Evolutionary conservation across 2,888 invertebrate species (phyloP), one percentile per base, ranked within the genome.

Genomic region (Nomada hirtipes): DNA sequence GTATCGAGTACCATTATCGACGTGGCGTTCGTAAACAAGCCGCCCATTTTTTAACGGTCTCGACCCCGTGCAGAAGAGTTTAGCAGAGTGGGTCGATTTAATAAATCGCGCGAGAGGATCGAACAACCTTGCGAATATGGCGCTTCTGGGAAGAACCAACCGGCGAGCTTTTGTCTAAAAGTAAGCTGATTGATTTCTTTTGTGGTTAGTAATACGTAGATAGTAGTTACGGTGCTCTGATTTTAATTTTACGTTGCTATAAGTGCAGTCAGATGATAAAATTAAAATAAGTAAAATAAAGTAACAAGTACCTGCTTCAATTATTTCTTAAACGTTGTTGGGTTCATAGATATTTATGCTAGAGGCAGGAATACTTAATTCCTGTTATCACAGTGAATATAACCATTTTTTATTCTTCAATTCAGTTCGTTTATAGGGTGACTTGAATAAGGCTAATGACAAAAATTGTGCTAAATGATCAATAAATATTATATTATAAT

Each of bases 1-100:
- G 65, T 69, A 57, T 69, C 60, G 60, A 53, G 60, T 59, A 47
- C 80, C 53, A 78, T 52, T 67, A 67, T 42, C 60, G 42, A 61
- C 44, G 18, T 23, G 55, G 13, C 50, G 15, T 61, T 47, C 11
- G 60, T 23, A 75, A 75, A 67, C 67, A 67, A 55, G 13, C 36
- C 36, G 18, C 50, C 29, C 15, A 23, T 59, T 61, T 75, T 61
- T 60, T 53, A 53, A 9, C 26, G 29, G 26, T 1, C 47, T 64
- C 11, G 26, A 53, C 52, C 42, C 4, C 23, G 7, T 15, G 2
- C n/a, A 53, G 23, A 18, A 18, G 53, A 42, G 67, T 20, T 60
- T 2, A 13, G 13, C 36, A 36, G 7, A 2, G 11, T 2, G 7
- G 15, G 15, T 44, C 18, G 18, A 52, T 69, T 75, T 53, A 44